These are phyloP conservation scores for Gavialis gangeticus DNA, from an alignment of 2,113 vertebrate genomes.

Conservation along the genomic window DNA sequence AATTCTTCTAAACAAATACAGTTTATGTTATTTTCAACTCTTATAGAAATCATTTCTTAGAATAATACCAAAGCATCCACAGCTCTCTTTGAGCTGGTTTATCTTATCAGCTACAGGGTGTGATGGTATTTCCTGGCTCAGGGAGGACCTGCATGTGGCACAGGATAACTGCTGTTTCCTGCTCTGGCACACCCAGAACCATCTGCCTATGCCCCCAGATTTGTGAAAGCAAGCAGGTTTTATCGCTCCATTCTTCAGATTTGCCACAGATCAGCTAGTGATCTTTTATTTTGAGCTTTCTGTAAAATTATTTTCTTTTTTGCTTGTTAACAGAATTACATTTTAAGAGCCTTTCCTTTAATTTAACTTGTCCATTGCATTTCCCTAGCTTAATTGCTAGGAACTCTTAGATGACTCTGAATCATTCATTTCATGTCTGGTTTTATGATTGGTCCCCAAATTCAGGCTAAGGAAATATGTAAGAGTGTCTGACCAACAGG, in stretches of 20 bases:
- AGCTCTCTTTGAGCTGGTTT: constrained; percentile 42
- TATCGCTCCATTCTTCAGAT: not conserved
- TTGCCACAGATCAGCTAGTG: not conserved
- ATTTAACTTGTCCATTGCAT: not conserved
- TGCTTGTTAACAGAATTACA: constrained; percentile 17
- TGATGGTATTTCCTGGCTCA: constrained; percentile 80
- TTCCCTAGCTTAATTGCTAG: not conserved
- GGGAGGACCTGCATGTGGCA: constrained; percentile 75
- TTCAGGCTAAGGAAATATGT: not conserved
- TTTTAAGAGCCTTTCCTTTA: not conserved
- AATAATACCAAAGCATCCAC: constrained; percentile 24
- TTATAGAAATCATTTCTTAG: not conserved
- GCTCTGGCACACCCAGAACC: constrained; percentile 69
- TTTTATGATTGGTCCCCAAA: not conserved
- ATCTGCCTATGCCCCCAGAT: not conserved
- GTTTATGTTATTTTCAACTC: not conserved
- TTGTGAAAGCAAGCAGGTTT: not conserved
- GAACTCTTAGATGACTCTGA: constrained; percentile 19
- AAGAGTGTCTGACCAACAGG: not conserved
- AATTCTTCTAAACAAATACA: not conserved
- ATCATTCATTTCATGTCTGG: constrained; percentile 35
- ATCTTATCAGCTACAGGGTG: constrained; percentile 76
- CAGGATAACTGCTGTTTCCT: constrained; percentile 83
- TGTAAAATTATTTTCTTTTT: not conserved
- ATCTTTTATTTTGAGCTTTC: not conserved